Conservation (phyloP, 2,888 invertebrate species). For the Rhagium mordax region DNA sequence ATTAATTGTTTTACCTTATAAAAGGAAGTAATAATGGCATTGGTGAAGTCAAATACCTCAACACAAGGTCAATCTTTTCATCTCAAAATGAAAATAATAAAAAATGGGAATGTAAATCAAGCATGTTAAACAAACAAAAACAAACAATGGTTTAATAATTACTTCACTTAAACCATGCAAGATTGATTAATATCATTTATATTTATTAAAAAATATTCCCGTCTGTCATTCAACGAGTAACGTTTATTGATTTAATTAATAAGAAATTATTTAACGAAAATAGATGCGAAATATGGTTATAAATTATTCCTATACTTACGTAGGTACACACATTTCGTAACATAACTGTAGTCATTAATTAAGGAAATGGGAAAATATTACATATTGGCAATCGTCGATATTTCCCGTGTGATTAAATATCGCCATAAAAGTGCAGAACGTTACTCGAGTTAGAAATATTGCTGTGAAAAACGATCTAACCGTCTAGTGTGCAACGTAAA, state of each 20-base stretch:
- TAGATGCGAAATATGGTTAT: not conserved
- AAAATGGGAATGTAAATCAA: slow-evolving; percentile 30
- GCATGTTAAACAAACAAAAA: slow-evolving; percentile 24
- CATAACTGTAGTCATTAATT: slow-evolving; percentile 17
- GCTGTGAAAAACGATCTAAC: slow-evolving; percentile 18
- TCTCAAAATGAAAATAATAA: slow-evolving; percentile 21
- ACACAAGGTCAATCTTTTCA: slow-evolving; percentile 32
- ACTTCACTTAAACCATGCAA: not conserved
- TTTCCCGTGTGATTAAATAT: not conserved
- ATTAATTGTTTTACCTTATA: slow-evolving; percentile 18
- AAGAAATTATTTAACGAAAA: slow-evolving; percentile 1
- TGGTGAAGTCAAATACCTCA: slow-evolving; percentile 30
- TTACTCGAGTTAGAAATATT: not conserved
- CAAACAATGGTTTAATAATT: slow-evolving; percentile 21
- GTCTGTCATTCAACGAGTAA: not conserved
- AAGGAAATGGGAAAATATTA: slow-evolving; percentile 19
- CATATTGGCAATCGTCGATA: not conserved
- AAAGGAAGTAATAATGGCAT: slow-evolving; percentile 26
- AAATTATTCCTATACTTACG: not conserved
- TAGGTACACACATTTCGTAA: not conserved
- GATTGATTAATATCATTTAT: not conserved
- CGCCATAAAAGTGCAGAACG: not conserved
- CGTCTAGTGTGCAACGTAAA: slow-evolving; percentile 40
- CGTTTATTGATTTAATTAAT: slow-evolving; percentile 2
- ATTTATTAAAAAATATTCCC: not conserved